Evolutionary conservation across 2,888 invertebrate species (phyloP).

Genomic region (Cetonia aurata): DNA sequence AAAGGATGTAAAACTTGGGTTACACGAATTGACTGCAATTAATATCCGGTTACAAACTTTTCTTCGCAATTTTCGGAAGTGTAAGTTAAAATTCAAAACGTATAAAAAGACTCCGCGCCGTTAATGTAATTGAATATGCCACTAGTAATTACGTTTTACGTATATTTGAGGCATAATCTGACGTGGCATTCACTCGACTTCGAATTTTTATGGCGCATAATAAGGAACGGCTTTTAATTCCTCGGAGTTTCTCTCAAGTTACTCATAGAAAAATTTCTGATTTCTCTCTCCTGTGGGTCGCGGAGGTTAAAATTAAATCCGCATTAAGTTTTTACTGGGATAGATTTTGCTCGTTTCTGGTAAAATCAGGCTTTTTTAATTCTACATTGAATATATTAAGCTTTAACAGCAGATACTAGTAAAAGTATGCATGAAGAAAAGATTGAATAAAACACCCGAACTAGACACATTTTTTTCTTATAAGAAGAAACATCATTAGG

Average conservation of each 20-base stretch:
- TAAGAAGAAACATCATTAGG: no score
- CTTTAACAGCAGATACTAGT: no score
- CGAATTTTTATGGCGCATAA: not conserved
- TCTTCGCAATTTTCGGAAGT: not conserved
- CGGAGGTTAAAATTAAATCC: not conserved
- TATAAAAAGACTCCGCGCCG: not conserved
- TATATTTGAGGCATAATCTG: slow-evolving; percentile 14
- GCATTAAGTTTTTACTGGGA: no score
- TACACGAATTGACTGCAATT: slow-evolving; percentile 1
- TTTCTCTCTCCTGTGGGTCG: not conserved
- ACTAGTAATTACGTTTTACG: slow-evolving; percentile 15
- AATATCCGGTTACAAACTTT: slow-evolving; percentile 19
- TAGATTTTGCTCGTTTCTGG: no score
- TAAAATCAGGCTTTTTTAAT: no score
- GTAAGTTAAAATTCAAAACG: slow-evolving; percentile 18
- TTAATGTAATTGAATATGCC: slow-evolving; percentile 12
- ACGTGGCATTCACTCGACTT: not conserved
- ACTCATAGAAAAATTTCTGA: not conserved
- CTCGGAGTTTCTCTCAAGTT: not conserved
- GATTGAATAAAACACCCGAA: no score
- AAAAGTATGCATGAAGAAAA: no score
- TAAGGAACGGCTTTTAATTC: not conserved
- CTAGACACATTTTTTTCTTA: no score
- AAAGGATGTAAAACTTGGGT: not conserved
- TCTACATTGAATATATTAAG: no score